Evolutionary conservation across 2,888 invertebrate species (phyloP).

Genomic region (Torymus texanus): DNA sequence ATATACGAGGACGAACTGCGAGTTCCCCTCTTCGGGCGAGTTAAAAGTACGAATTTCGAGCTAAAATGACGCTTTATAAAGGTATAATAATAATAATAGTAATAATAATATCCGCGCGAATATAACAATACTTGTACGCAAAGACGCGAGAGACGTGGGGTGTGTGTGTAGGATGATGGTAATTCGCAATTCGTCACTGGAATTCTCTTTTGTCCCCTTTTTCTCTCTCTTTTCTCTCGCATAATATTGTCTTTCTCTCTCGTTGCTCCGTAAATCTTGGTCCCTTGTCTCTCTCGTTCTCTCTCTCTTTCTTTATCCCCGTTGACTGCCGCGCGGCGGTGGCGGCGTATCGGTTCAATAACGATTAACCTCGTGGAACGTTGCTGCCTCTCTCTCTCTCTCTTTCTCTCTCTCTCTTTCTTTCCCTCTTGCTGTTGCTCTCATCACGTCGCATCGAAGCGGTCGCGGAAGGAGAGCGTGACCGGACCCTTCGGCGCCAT

Average conservation of each 20-base stretch:
- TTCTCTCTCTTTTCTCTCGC: neutral
- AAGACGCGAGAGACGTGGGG: neutral
- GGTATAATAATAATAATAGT: slow-evolving; percentile 15
- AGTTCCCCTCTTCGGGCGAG: slow-evolving; percentile 3
- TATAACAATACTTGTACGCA: neutral
- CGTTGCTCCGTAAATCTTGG: neutral
- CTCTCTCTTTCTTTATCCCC: slow-evolving; percentile 2
- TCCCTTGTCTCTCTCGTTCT: neutral
- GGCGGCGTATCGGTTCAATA: neutral
- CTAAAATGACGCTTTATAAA: slow-evolving; percentile 30
- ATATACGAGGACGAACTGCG: neutral
- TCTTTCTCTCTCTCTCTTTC: neutral
- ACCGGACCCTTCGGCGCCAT: slow-evolving; percentile 86
- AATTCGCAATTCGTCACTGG: slow-evolving; percentile 6
- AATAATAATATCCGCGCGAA: slow-evolving; percentile 11
- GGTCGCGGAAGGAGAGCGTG: slow-evolving; percentile 79
- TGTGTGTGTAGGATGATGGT: neutral
- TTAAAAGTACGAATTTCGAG: slow-evolving; percentile 29
- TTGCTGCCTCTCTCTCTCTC: neutral
- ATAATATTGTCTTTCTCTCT: neutral
- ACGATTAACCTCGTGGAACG: too few relatives aligned
- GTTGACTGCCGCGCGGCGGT: too few relatives aligned
- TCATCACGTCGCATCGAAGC: slow-evolving; percentile 61
- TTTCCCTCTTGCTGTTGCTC: slow-evolving; percentile 5
- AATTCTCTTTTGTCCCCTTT: slow-evolving; percentile 10